Percentiles rank a stretch among this genome's conserved stretches.
These are phyloP conservation scores for Apistogramma diplotaenia DNA, from an alignment of 2,113 vertebrate species.

Conservation along the genomic window DNA sequence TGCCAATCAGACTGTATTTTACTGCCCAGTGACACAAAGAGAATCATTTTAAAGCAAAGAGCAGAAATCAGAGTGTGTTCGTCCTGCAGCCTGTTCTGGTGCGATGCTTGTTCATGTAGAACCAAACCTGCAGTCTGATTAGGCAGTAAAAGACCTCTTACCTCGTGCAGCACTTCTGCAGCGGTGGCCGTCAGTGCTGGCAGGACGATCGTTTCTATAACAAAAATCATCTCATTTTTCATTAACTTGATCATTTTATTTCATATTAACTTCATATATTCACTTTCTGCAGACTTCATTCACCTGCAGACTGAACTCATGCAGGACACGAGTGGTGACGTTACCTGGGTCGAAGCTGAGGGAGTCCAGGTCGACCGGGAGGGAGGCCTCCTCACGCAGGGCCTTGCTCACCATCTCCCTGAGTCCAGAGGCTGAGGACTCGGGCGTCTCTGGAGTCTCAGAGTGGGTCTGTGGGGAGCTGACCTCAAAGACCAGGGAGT, in stretches of 20 bases:
- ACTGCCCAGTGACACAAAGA: neutral
- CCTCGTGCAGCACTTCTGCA: conserved; percentile 20
- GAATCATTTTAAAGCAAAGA: no score
- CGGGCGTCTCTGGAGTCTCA: conserved; percentile 65
- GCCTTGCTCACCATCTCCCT: conserved; percentile 80
- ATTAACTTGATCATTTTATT: no score
- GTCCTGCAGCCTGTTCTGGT: neutral
- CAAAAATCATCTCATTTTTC: neutral
- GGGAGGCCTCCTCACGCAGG: conserved; percentile 80
- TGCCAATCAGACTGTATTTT: neutral
- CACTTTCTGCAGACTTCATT: no score
- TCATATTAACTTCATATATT: no score
- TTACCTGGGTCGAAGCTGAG: conserved; percentile 77
- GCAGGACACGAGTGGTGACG: no score
- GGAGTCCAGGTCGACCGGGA: conserved; percentile 81
- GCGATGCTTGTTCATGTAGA: no score
- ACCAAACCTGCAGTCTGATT: no score
- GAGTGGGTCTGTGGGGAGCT: conserved; percentile 50
- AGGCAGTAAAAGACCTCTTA: neutral
- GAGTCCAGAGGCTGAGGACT: conserved; percentile 66
- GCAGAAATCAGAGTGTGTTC: no score
- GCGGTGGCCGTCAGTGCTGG: conserved; percentile 24
- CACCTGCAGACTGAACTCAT: neutral
- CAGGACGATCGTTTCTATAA: neutral
- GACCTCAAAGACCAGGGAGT: conserved; percentile 81